A percentile compares a stretch with the other conserved stretches of the same genome.
Evolutionary conservation across 2,888 invertebrate species (phyloP).

Genomic region (Schizotus pectinicornis): DNA sequence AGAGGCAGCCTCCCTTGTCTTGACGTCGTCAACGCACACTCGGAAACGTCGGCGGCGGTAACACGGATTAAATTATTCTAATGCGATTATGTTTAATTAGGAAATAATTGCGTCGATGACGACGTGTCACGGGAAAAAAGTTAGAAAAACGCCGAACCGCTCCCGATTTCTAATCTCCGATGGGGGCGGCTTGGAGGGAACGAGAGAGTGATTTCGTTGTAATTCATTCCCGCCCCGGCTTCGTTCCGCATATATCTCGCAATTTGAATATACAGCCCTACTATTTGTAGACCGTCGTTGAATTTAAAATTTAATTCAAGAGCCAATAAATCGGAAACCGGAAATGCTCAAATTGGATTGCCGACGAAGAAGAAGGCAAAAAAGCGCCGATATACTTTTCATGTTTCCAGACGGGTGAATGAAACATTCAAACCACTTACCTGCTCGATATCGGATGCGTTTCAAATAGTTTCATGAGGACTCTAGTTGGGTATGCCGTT

Average conservation of each 20-base stretch:
- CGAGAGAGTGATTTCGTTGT: slow-evolving; percentile 36
- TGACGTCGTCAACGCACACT: no score
- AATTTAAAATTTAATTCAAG: slow-evolving; percentile 49
- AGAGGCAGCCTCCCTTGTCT: not conserved
- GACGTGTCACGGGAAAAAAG: slow-evolving; percentile 7
- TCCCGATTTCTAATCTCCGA: slow-evolving; percentile 26
- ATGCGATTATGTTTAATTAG: slow-evolving; percentile 27
- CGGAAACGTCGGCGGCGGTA: not conserved
- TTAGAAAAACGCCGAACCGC: slow-evolving; percentile 17
- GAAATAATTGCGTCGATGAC: slow-evolving; percentile 26
- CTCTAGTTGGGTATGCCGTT: not conserved
- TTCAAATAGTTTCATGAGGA: not conserved
- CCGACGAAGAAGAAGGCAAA: slow-evolving; percentile 26
- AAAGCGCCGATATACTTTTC: not conserved
- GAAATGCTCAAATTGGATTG: slow-evolving; percentile 44
- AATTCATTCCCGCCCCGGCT: slow-evolving; percentile 36
- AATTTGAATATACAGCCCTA: slow-evolving; percentile 39
- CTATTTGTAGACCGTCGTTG: slow-evolving; percentile 44
- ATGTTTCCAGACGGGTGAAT: not conserved
- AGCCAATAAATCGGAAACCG: slow-evolving; percentile 46
- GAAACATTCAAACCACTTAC: not conserved
- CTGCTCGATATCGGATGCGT: not conserved
- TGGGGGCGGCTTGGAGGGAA: slow-evolving; percentile 8
- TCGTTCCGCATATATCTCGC: slow-evolving; percentile 33
- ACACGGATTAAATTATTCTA: slow-evolving; percentile 21